Evolutionary conservation across 2,113 vertebrate genomes (phyloP), one percentile per base, ranked within the genome.

Genomic region (Condylura cristata): DNA sequence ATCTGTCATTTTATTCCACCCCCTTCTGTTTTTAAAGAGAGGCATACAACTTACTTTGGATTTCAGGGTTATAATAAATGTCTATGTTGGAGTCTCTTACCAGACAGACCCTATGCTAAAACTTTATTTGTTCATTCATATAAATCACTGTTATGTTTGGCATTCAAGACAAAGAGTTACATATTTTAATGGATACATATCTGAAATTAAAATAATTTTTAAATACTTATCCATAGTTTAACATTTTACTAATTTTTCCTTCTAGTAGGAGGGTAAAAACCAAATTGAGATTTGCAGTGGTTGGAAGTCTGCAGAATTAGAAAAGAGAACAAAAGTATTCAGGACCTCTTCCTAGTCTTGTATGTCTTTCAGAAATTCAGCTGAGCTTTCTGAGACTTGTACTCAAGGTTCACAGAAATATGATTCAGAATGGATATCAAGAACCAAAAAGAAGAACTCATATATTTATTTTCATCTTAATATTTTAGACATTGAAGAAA

Each of bases 401-500:
- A 60, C 3, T 84, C 16, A 76, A 51, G 39, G n/a, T 86, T 97
- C 65, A 91, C 17, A 88, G 60, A 93, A 82, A 81, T 86, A 63
- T 34, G 63, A 78, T 84, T 86, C 24, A 74, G 37, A 71, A 78
- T 58, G 28, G n/a, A 24, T 90, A 68, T n/a, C 68, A 85, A n/a
- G 28, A 75, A 32, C 46, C 58, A 68, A 46, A 84, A 86, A 46
- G 72, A 65, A 41, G n/a, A 32, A 74, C n/a, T 84, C 34, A 86
- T 76, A 82, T 86, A 22, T 79, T 65, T 95, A 75, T 61, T 74
- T 90, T 90, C 14, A 44, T 1, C 41, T 63, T 79, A 74, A 34
- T 83, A 80, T 90, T 90, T 92, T 92, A 90, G 28, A 37, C 58
- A 75, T 87, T 79, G 74, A 75, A 86, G 60, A 93, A 93, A 56